A percentile compares a stretch with the other conserved stretches of the same genome.
phyloP scores from a whole-genome alignment of 2,888 invertebrate species.

The Lordiphosa fenestrarum region DNA sequence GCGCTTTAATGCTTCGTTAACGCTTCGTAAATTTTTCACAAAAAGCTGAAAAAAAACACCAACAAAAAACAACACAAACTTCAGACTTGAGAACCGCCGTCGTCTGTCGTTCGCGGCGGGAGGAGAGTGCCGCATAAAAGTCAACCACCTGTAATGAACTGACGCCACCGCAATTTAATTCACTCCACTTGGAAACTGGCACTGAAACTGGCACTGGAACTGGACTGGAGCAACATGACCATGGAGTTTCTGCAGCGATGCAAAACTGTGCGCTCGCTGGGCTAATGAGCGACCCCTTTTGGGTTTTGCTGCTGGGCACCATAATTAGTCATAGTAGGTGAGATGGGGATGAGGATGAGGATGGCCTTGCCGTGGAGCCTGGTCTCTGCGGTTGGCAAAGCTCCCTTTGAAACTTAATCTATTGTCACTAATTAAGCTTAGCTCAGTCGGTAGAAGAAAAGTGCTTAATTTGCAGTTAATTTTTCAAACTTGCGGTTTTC shows the following conservation, averaged over 20 bases:
- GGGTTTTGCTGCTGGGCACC: conserved; percentile 28
- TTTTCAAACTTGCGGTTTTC: conserved; percentile 61
- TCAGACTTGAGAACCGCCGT: conserved; percentile 26
- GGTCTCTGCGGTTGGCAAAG: conserved; percentile 36
- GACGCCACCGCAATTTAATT: conserved; percentile 77
- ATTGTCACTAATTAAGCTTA: conserved; percentile 71
- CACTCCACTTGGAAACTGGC: conserved; percentile 37
- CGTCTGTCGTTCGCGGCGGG: neutral
- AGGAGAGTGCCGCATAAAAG: conserved; percentile 53
- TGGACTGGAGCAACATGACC: conserved; percentile 15
- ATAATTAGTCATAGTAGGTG: conserved; percentile 63
- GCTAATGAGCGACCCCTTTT: conserved; percentile 36
- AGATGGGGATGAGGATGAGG: too few species aligned
- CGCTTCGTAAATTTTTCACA: conserved; percentile 76
- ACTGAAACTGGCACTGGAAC: conserved; percentile 13
- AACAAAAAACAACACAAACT: conserved; percentile 23
- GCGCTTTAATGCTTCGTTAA: conserved; percentile 79
- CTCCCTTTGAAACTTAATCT: conserved; percentile 73
- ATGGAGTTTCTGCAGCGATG: conserved; percentile 48
- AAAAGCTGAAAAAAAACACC: conserved; percentile 33
- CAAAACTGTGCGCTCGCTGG: conserved; percentile 42
- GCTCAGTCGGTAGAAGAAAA: conserved; percentile 41
- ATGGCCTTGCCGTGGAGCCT: conserved; percentile 29
- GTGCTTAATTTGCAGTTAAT: conserved; percentile 70
- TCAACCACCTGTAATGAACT: conserved; percentile 77